Conservation (phyloP, 2,888 invertebrate species). For the Papilio demoleus region DNA sequence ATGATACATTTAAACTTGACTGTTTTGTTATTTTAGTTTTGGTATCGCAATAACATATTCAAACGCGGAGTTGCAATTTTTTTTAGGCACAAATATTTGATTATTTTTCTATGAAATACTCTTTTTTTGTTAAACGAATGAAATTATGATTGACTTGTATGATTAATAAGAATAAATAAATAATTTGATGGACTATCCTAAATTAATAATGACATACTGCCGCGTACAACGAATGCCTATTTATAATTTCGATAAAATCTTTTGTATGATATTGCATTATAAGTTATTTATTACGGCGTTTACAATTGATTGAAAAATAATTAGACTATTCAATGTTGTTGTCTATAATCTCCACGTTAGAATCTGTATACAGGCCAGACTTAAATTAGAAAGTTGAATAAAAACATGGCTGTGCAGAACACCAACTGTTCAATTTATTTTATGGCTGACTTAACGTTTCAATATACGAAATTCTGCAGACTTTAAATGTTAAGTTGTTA, state of each 20-base stretch:
- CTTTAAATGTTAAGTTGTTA: background rate
- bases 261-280: background rate
- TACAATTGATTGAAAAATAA: too few relatives aligned
- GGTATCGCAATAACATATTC: background rate
- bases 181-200: background rate
- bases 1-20: background rate
- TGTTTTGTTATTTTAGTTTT: conserved; percentile 1
- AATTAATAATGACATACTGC: background rate
- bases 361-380: background rate
- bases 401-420: background rate
- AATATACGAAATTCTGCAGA: background rate
- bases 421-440: background rate
- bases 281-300: background rate
- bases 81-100: background rate
- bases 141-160: conserved; percentile 3
- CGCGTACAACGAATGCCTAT: background rate
- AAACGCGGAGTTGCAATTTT: background rate
- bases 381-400: background rate
- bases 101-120: background rate
- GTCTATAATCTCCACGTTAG: background rate
- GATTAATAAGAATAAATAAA: background rate
- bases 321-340: too few relatives aligned
- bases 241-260: background rate
- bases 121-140: background rate
- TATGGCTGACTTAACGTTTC: background rate